A percentile compares a stretch with the other conserved stretches of the same genome.
Evolutionary conservation across 2,888 invertebrate genomes (phyloP).

Genomic region (Melanostoma scalare): DNA sequence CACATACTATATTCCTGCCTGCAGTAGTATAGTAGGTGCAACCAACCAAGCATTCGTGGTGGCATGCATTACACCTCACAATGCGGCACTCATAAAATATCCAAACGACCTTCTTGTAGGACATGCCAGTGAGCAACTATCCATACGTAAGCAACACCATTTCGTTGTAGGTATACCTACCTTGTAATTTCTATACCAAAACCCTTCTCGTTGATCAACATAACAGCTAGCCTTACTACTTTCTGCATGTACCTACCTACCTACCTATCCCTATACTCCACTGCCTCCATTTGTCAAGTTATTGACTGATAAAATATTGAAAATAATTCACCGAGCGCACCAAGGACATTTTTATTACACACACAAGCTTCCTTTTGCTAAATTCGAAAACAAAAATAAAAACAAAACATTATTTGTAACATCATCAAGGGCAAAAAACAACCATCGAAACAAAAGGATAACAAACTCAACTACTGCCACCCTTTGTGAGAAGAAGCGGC

Average conservation of each 20-base stretch:
- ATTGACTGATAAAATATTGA: slow-evolving; percentile 73
- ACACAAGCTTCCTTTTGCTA: slow-evolving; percentile 42
- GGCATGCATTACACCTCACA: slow-evolving; percentile 44
- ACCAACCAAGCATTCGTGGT: not conserved
- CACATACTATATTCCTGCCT: not conserved
- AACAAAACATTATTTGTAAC: slow-evolving; percentile 66
- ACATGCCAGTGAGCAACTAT: slow-evolving; percentile 15
- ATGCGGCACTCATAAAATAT: slow-evolving; percentile 68
- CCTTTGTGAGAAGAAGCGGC: slow-evolving; percentile 36
- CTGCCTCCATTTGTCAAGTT: slow-evolving; percentile 70
- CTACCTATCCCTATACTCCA: not conserved
- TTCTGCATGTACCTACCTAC: not conserved
- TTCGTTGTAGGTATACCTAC: slow-evolving; percentile 14
- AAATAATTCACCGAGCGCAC: slow-evolving; percentile 68
- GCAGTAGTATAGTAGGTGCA: not conserved
- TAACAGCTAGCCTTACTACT: slow-evolving; percentile 1
- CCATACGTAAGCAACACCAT: slow-evolving; percentile 25
- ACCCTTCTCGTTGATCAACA: slow-evolving; percentile 19
- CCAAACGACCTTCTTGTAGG: slow-evolving; percentile 57
- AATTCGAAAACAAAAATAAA: slow-evolving; percentile 34
- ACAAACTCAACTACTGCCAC: slow-evolving; percentile 43
- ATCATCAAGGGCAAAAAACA: slow-evolving; percentile 52
- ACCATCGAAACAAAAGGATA: slow-evolving; percentile 62
- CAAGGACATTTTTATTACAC: slow-evolving; percentile 72
- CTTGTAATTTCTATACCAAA: not conserved